phyloP scores from a whole-genome alignment of 2,888 invertebrate species.

The Mechanitis mazaeus region DNA sequence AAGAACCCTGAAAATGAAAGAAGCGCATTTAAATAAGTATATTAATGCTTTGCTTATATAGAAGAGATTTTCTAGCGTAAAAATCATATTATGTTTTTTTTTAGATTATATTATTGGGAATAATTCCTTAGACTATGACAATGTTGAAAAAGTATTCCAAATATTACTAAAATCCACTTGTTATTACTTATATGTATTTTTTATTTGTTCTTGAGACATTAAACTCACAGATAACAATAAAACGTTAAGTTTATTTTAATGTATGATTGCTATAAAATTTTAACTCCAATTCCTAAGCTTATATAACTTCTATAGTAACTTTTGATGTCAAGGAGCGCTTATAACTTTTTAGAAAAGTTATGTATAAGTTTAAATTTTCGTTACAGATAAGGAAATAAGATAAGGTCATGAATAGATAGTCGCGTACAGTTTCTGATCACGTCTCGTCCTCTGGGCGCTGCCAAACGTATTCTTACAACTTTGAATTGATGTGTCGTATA shows the following conservation, averaged over 20 bases:
- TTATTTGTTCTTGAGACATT: too few species aligned
- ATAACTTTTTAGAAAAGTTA: constrained; percentile 39
- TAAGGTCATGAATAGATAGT: constrained; percentile 63
- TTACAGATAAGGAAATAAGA: constrained; percentile 9
- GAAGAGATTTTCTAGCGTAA: too few species aligned
- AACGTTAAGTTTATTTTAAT: constrained; percentile 16
- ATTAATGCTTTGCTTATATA: too few species aligned
- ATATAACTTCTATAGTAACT: constrained; percentile 11
- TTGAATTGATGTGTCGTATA: constrained; percentile 40
- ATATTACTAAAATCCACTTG: too few species aligned
- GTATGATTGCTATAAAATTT: constrained; percentile 17
- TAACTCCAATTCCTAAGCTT: constrained; percentile 10
- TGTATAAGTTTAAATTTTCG: constrained; percentile 25
- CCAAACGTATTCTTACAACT: constrained; percentile 47
- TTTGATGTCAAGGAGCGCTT: constrained; percentile 34
- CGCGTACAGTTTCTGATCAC: constrained; percentile 56
- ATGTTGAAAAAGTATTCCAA: too few species aligned
- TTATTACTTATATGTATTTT: too few species aligned
- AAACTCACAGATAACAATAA: not conserved
- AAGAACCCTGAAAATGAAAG: too few species aligned
- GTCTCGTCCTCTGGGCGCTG: constrained; percentile 53
- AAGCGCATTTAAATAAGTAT: too few species aligned
- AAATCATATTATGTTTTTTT: too few species aligned
- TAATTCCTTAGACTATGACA: too few species aligned
- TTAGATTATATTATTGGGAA: too few species aligned